Evolutionary conservation across 2,888 invertebrate genomes (phyloP).

Genomic region (Sussaba pulchella): DNA sequence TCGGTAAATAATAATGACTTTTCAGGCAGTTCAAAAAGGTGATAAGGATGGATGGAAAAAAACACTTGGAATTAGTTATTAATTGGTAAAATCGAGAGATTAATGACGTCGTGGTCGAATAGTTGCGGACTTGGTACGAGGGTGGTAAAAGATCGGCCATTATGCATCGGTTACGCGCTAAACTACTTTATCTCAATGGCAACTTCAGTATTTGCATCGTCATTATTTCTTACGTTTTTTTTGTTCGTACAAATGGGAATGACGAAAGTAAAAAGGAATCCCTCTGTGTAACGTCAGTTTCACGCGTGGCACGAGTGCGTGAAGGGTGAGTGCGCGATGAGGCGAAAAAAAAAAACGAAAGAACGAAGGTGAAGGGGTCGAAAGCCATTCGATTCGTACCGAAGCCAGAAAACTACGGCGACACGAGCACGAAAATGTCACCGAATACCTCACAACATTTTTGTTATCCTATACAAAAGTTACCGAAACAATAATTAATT

Average conservation of each 20-base stretch:
- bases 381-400: constrained; percentile 70
- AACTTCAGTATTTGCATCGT: background rate
- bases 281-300: too few relatives aligned
- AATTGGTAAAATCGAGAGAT: constrained; percentile 1
- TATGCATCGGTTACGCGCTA: background rate
- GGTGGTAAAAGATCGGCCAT: background rate
- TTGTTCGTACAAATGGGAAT: background rate
- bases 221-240: background rate
- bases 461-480: background rate
- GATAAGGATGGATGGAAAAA: background rate
- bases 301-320: background rate
- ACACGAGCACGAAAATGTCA: constrained; percentile 11
- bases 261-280: too few relatives aligned
- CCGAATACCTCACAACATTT: constrained; percentile 54
- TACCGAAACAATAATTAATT: background rate
- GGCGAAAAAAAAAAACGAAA: constrained; percentile 12
- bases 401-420: constrained; percentile 73
- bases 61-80: background rate
- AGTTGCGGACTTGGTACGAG: background rate
- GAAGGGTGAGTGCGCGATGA: background rate
- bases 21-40: too few relatives aligned
- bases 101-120: background rate
- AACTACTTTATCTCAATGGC: background rate
- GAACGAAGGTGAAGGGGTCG: constrained; percentile 41
- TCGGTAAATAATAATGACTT: too few relatives aligned